Percentiles rank a stretch among this genome's conserved stretches.
Evolutionary conservation across 2,113 vertebrate species (phyloP).

Genomic region (Catharus bicknelli): DNA sequence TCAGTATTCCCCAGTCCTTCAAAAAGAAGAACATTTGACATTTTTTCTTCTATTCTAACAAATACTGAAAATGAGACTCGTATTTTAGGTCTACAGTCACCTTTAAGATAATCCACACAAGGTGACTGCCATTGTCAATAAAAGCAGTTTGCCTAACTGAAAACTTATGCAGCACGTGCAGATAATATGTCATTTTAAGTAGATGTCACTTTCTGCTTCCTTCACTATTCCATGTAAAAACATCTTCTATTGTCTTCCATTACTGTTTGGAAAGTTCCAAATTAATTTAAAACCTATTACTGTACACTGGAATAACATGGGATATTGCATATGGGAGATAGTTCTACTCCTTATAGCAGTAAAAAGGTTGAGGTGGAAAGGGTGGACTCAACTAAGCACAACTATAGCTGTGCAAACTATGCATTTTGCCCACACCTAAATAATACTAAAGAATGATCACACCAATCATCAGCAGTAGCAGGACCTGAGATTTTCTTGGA

Average conservation of each 20-base stretch:
- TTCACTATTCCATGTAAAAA: background rate
- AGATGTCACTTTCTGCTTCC: background rate
- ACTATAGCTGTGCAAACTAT: background rate
- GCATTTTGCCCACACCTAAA: background rate
- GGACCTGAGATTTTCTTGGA: background rate
- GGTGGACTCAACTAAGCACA: background rate
- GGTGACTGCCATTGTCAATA: background rate
- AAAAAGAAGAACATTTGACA: background rate
- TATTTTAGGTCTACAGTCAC: background rate
- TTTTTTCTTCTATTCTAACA: background rate
- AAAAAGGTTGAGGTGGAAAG: background rate
- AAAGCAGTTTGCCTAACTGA: background rate
- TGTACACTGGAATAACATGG: background rate
- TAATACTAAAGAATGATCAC: background rate
- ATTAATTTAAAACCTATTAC: background rate
- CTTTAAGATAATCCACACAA: background rate
- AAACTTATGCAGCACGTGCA: background rate
- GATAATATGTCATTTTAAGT: background rate
- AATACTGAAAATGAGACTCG: background rate
- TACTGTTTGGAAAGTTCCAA: background rate
- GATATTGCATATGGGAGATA: background rate
- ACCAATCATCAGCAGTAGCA: background rate
- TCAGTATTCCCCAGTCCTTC: background rate
- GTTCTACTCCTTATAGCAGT: background rate
- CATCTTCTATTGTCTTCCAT: background rate